phyloP scores from a whole-genome alignment of 2,888 invertebrate genomes.

The Sarcophaga variegata region DNA sequence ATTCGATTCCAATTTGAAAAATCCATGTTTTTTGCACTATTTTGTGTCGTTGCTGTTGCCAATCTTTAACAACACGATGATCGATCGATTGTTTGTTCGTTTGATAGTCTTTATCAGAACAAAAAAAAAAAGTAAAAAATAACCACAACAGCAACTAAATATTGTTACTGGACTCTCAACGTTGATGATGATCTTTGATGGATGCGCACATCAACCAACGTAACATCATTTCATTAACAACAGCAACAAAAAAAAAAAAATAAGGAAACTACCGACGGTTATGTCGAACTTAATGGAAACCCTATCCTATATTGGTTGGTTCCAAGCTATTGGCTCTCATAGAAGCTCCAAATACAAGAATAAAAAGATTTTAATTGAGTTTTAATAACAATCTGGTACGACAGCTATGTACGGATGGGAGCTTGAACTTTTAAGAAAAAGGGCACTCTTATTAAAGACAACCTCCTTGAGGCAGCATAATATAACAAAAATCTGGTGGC shows the following conservation, averaged over 20 bases:
- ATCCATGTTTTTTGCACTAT: slow-evolving; percentile 70
- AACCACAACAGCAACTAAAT: slow-evolving; percentile 33
- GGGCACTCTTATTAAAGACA: too few species aligned
- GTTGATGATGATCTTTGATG: slow-evolving; percentile 68
- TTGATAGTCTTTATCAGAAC: slow-evolving; percentile 53
- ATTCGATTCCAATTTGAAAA: slow-evolving; percentile 65
- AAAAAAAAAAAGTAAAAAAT: slow-evolving; percentile 34
- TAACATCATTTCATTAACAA: slow-evolving; percentile 66
- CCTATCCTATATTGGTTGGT: too few species aligned
- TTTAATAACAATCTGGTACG: too few species aligned
- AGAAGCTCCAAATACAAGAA: too few species aligned
- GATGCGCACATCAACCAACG: slow-evolving; percentile 66
- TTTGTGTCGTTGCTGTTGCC: slow-evolving; percentile 35
- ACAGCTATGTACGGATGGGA: too few species aligned
- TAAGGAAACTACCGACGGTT: too few species aligned
- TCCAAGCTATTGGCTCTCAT: too few species aligned
- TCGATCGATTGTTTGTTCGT: slow-evolving; percentile 69
- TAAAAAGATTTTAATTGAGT: too few species aligned
- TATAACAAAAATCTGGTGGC: too few species aligned
- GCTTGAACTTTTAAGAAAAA: too few species aligned
- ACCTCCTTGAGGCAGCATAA: too few species aligned
- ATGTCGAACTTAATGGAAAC: too few species aligned
- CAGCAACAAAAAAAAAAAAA: slow-evolving; percentile 14
- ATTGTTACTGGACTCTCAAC: slow-evolving; percentile 54
- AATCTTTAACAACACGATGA: slow-evolving; percentile 60